Base-by-base conservation (phyloP, 2,797 vertebrate species). In the Lepus townsendii region DNA sequence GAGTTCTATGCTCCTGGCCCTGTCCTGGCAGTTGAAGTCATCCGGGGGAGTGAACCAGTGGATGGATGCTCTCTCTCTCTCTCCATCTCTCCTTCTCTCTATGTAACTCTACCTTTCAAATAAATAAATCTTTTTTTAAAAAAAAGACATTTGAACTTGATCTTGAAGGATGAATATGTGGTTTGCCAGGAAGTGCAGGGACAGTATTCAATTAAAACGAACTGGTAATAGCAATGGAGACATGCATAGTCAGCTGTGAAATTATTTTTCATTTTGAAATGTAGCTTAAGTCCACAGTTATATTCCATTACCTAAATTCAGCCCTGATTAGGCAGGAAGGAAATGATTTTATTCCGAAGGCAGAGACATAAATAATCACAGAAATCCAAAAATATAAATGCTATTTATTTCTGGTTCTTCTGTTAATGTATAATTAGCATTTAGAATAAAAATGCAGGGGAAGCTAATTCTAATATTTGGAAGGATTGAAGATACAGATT, bases 371-470 rank as follows among this genome's bases (percentile, higher is more conserved):
- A 97, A 96, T 96, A 96, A 96, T 95, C 91, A 75, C 91, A 83
- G 94, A 92, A 96, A 96, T 95, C 96, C 96, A 90, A 96, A 97
- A 96, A 97, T 96, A 96, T 92, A 84, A 97, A 85, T 63, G 80
- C 90, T 91, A 24, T 93, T 97, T 96, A 96, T 96, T 95, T 97
- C 93, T 97, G 91, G 93, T 90, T 96, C 83, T 93, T 94, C 91
- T 90, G 85, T 96, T 97, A 95, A 96, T 96, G 77, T 94, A 38
- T 92, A 95, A 96, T 95, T 96, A 96, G 85, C 88, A 75, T 93
- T 93, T 89, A 79, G 89, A 95, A 94, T 88, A 88, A 90, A 94
- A 94, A 88, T 82, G 52, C 71, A 93, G 27, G 83, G 95, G 83
- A 82, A 93, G 93, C 86, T 93, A 85, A 95, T 95, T 95, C 91